A percentile compares a stretch with the other conserved stretches of the same genome.
Conservation (phyloP, 1,140 invertebrate genomes). For the Meloidogyne floridensis region DNA sequence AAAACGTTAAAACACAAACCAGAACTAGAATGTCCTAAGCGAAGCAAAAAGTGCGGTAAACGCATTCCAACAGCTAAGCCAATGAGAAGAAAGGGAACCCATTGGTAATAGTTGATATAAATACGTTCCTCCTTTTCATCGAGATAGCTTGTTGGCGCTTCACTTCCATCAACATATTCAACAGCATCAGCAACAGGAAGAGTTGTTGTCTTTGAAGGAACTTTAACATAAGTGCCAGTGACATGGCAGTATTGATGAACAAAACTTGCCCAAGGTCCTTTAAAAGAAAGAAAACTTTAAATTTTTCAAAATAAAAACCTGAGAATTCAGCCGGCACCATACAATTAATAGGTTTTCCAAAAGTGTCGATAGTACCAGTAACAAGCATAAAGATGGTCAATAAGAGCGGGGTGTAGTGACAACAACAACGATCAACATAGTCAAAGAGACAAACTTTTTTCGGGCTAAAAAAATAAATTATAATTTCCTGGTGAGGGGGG, state of each 20-base stretch:
- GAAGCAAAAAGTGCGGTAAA: constrained; percentile 18
- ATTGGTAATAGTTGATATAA: constrained; percentile 27
- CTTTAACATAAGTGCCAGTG: constrained; percentile 27
- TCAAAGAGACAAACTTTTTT: constrained; percentile 13
- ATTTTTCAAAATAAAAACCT: neutral
- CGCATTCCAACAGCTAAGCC: constrained; percentile 18
- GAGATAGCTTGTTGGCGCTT: neutral
- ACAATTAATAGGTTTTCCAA: constrained; percentile 27
- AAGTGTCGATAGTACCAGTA: constrained; percentile 25
- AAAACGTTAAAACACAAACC: neutral
- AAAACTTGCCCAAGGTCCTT: constrained; percentile 17
- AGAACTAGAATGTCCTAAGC: constrained; percentile 19
- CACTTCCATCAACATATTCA: neutral
- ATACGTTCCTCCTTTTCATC: neutral
- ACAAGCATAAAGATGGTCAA: constrained; percentile 28
- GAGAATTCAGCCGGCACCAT: constrained; percentile 22
- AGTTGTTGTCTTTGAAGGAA: neutral
- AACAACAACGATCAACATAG: constrained; percentile 20
- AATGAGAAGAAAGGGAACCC: constrained; percentile 26
- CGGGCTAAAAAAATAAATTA: neutral
- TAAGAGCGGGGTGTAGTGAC: constrained; percentile 25
- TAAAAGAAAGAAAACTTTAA: neutral
- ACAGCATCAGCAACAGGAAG: neutral
- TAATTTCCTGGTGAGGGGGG: too few species aligned
- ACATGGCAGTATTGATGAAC: constrained; percentile 31